Evolutionary conservation across 2,113 vertebrate species (phyloP).

Genomic region (Scatophagus argus): DNA sequence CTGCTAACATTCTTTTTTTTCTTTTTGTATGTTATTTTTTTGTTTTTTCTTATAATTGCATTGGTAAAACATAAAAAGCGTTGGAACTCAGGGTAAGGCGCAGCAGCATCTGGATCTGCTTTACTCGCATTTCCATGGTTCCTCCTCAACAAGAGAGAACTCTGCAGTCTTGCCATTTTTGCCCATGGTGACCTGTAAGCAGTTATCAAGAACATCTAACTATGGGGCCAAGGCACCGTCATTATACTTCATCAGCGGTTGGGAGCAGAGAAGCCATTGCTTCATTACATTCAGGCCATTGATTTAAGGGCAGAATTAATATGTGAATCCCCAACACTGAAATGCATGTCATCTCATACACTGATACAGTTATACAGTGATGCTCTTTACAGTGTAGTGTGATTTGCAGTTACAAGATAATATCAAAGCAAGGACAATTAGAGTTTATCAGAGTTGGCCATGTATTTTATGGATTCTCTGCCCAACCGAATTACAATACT

Average conservation of each 20-base stretch:
- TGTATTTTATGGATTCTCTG: constrained; percentile 84
- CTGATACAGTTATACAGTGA: constrained; percentile 17
- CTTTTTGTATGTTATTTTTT: constrained; percentile 14
- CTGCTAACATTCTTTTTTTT: constrained; percentile 8
- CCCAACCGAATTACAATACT: constrained; percentile 77
- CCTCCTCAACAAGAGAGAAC: constrained; percentile 92
- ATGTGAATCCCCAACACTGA: constrained; percentile 25
- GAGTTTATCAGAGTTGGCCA: constrained; percentile 64
- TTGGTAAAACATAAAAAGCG: constrained; percentile 74
- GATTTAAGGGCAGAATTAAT: constrained; percentile 17
- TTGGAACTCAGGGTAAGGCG: constrained; percentile 86
- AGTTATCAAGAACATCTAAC: constrained; percentile 90
- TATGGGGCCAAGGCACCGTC: constrained; percentile 84
- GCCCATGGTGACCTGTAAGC: constrained; percentile 96
- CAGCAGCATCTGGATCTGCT: constrained; percentile 84
- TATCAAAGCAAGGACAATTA: constrained; percentile 9
- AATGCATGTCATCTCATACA: constrained; percentile 16
- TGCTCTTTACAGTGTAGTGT: constrained; percentile 7
- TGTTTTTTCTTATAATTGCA: constrained; percentile 48
- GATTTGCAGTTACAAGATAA: constrained; percentile 11
- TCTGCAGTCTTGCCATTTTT: constrained; percentile 93
- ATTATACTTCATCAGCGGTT: constrained; percentile 65
- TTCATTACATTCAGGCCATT: constrained; percentile 51
- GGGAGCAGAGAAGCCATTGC: constrained; percentile 83
- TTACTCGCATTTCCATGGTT: constrained; percentile 93